These are phyloP conservation scores for Trypoxylon attenuatum DNA, from an alignment of 2,888 invertebrate species.

Conservation along the genomic window DNA sequence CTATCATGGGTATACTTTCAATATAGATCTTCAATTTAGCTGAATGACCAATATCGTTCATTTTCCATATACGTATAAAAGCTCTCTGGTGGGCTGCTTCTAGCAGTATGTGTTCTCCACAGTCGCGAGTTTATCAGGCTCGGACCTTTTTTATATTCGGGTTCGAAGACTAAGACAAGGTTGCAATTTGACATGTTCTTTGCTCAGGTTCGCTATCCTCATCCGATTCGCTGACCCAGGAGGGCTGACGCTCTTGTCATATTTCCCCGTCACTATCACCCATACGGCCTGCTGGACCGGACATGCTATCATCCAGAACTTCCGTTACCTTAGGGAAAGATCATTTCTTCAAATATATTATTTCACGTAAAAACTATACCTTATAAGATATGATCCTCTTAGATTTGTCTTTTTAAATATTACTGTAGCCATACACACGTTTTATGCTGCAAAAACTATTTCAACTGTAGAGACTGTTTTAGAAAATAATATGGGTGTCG, in stretches of 20 bases:
- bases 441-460: no score
- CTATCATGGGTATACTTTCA: no score
- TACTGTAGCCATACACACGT: background rate
- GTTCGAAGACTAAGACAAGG: constrained; percentile 61
- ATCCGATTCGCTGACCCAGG: constrained; percentile 69
- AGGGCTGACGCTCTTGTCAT: constrained; percentile 69
- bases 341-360: background rate
- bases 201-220: constrained; percentile 69
- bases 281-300: constrained; percentile 59
- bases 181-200: constrained; percentile 67
- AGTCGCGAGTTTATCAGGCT: no score
- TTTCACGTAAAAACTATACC: background rate
- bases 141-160: no score
- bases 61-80: no score
- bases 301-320: constrained; percentile 62
- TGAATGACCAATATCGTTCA: no score
- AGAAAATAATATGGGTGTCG: no score
- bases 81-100: no score
- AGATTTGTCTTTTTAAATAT: background rate
- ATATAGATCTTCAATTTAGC: no score
- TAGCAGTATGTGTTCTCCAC: no score
- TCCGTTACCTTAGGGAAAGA: constrained; percentile 60
- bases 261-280: constrained; percentile 65
- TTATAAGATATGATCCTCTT: no score
- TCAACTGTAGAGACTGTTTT: no score